Percentiles rank a stretch among this genome's conserved stretches.
Evolutionary conservation across 2,797 vertebrate species (phyloP).

Genomic region (Anguilla anguilla): DNA sequence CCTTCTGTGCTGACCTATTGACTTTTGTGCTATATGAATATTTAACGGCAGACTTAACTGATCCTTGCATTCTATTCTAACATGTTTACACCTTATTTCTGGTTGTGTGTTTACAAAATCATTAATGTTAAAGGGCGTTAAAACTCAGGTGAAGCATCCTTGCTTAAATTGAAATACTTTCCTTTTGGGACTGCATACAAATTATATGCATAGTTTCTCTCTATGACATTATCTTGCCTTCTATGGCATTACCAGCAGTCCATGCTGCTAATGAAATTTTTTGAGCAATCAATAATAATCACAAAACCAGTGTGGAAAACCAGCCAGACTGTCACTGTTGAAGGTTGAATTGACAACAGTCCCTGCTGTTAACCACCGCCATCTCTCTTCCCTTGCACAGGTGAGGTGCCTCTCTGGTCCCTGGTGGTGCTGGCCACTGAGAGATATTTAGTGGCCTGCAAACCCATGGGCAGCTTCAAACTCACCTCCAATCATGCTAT

Average conservation of each 20-base stretch:
- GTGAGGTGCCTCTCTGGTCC: conserved; percentile 68
- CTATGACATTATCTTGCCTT: neutral
- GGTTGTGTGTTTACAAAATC: neutral
- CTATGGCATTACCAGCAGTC: no score
- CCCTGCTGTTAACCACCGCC: neutral
- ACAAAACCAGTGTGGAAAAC: neutral
- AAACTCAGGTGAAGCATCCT: neutral
- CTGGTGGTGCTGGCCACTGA: conserved; percentile 71
- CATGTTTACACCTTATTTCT: neutral
- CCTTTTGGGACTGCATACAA: neutral
- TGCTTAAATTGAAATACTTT: neutral
- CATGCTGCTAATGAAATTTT: neutral
- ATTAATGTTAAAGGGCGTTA: neutral
- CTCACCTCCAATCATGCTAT: conserved; percentile 66
- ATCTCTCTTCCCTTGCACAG: conserved; percentile 37
- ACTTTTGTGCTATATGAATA: neutral
- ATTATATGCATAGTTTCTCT: neutral
- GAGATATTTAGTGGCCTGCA: conserved; percentile 78
- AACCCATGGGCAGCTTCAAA: conserved; percentile 82
- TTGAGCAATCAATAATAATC: neutral
- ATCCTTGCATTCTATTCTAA: neutral
- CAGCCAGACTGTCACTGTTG: neutral
- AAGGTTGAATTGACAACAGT: neutral
- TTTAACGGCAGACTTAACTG: neutral
- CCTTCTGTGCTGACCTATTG: neutral